Evolutionary conservation across 2,888 invertebrate species (phyloP).

Genomic region (Acanthosepion pharaonis): DNA sequence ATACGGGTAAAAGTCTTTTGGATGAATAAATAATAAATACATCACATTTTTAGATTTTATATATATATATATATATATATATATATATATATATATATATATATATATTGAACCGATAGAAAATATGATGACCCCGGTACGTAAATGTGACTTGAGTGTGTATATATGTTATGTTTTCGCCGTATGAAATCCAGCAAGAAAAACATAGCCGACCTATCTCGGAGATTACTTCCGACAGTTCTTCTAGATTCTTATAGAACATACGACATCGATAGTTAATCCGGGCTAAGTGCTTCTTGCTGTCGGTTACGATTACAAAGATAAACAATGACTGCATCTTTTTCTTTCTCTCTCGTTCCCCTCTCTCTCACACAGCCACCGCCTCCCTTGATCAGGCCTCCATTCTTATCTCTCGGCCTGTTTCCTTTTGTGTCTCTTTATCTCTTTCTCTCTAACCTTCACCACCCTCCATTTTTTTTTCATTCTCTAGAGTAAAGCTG

Average conservation of each 20-base stretch:
- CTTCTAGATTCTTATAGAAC: not conserved
- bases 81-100: not conserved
- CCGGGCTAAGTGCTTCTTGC: constrained; percentile 33
- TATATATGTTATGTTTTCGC: not conserved
- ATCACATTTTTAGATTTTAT: too few relatives aligned
- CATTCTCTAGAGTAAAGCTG: too few relatives aligned
- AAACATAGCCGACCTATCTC: constrained; percentile 4
- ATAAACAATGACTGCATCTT: not conserved
- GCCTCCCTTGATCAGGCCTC: too few relatives aligned
- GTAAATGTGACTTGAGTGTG: not conserved
- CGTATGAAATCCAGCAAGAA: not conserved
- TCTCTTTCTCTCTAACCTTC: too few relatives aligned
- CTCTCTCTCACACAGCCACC: not conserved
- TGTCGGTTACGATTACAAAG: not conserved
- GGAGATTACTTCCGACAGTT: not conserved
- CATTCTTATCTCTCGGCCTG: too few relatives aligned
- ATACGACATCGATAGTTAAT: constrained; percentile 5
- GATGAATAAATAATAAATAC: too few relatives aligned
- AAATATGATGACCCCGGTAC: too few relatives aligned
- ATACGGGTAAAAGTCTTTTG: too few relatives aligned
- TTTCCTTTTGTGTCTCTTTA: too few relatives aligned
- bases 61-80: too few relatives aligned
- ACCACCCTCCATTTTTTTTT: not conserved
- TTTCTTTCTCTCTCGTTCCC: not conserved
- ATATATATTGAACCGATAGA: not conserved